phyloP scores from a whole-genome alignment of 2,797 vertebrate species.

The Falco peregrinus region DNA sequence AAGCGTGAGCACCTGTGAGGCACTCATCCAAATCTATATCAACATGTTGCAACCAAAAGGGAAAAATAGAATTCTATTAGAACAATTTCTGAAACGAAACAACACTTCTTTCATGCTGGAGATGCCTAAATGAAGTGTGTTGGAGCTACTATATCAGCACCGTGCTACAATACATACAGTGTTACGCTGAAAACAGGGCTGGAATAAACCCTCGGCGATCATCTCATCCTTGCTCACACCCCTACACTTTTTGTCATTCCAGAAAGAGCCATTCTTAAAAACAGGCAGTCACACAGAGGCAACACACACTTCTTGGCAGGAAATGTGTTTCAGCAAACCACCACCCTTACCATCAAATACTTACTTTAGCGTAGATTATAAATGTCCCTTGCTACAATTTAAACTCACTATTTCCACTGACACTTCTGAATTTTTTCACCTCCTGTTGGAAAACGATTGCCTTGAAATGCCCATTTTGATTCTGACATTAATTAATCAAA shows the following conservation, averaged over 20 bases:
- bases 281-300: not conserved
- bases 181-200: not conserved
- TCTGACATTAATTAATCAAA: constrained; percentile 39
- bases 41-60: constrained; percentile 54
- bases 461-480: constrained; percentile 34
- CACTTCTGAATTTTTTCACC: not conserved
- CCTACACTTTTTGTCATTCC: not conserved
- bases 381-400: not conserved
- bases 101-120: not conserved
- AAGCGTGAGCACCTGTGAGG: constrained; percentile 71
- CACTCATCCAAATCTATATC: constrained; percentile 81
- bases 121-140: not conserved
- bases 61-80: constrained; percentile 73
- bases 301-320: not conserved
- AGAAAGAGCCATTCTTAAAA: not conserved
- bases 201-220: not conserved
- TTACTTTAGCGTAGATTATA: not conserved
- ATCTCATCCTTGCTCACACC: not conserved
- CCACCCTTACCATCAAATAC: not conserved
- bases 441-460: not conserved
- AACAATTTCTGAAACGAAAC: constrained; percentile 18
- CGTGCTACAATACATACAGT: not conserved
- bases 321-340: not conserved
- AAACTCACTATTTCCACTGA: not conserved
- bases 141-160: not conserved